These are phyloP conservation scores for Formica aserva DNA, from an alignment of 2,888 invertebrate genomes.

Conservation along the genomic window DNA sequence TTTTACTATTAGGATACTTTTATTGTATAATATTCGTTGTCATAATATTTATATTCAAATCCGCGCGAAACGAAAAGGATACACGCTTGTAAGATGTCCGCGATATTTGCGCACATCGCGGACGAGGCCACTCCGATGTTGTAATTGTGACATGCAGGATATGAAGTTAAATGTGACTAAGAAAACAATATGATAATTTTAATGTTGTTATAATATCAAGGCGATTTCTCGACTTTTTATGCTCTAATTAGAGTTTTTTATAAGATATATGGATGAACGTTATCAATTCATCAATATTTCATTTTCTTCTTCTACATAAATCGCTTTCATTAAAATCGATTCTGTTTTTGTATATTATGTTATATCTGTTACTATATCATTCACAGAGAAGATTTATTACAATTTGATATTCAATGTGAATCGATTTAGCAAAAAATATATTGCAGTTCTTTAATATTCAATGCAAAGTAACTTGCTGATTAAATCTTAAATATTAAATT, in stretches of 20 bases:
- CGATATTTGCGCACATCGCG: neutral
- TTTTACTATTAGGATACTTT: neutral
- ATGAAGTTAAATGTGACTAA: neutral
- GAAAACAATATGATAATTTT: constrained; percentile 30
- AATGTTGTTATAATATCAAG: neutral
- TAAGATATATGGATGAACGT: neutral
- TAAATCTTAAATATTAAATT: neutral
- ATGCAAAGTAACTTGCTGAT: neutral
- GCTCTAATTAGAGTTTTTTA: constrained; percentile 5
- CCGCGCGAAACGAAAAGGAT: neutral
- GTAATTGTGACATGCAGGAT: neutral
- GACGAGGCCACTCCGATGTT: neutral
- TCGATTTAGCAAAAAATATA: neutral
- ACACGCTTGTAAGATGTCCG: neutral
- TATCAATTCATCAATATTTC: neutral
- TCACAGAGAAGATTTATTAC: neutral
- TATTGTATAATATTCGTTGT: neutral
- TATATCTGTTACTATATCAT: neutral
- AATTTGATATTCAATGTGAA: neutral
- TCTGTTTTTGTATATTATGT: neutral
- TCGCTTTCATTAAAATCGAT: neutral
- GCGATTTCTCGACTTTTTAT: neutral
- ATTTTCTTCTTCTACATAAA: neutral
- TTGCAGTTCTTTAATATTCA: neutral
- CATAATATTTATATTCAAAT: neutral